Base-by-base conservation (phyloP, 2,888 invertebrate species). In the Laspeyria flexula region DNA sequence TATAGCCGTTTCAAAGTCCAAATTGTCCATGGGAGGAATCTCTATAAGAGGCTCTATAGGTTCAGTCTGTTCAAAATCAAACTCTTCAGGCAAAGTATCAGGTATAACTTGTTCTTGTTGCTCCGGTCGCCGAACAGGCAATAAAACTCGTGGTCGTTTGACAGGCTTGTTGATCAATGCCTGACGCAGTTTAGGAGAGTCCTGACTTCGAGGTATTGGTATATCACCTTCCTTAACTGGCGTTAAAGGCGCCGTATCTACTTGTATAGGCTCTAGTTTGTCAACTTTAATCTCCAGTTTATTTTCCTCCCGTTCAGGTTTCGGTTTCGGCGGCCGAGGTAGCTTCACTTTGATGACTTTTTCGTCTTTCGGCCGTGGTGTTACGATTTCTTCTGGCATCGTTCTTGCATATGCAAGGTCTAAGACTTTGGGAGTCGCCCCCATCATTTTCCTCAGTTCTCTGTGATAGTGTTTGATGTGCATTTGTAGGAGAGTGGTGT, bases 391-490 rank as follows among this genome's bases (percentile, higher is more conserved):
- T 0, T 73, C 61, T 0, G 85, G 85, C 64, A 69, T 75, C 0
- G 96, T 95, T 60, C 97, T 93, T 0, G 97, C 97, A 63, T 96
- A 96, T 0, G 97, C 97, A 54, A 97, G 85, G 80, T 97, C 97
- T 13, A 96, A 94, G 48, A 97, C 97, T 83, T 97, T 97, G 0
- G 97, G 97, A 0, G 97, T 96, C 0, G 94, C 94, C 1, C 96
- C 97, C 61, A 97, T 87, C 81, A 95, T 79, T 54, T 96, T 95
- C 1, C 94, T 94, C 51, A 96, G 93, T 61, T 97, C 96, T 1
- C 95, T 94, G 85, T 98, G 99, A 83, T 98, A 98, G 83, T 99
- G 98, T 76, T 98, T 98, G 33, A 98, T 96, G 80, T 99, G 99
- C 95, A 98, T 98, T 88, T 96, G 96, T 6, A 99, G 90, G 41